Evolutionary conservation across 2,113 vertebrate genomes (phyloP).

Genomic region (Aix galericulata): DNA sequence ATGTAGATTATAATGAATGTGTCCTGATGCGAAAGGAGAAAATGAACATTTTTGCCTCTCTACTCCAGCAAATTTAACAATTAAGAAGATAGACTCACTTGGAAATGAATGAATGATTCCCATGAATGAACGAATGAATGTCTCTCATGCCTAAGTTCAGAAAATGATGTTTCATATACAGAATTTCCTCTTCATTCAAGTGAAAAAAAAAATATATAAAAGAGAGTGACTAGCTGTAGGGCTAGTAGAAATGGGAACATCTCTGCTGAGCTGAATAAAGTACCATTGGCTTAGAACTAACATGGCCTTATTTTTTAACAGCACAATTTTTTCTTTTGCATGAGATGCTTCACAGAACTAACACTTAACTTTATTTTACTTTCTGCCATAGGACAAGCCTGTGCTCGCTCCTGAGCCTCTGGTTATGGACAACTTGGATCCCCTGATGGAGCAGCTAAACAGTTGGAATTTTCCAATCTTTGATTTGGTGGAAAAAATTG

Average conservation of each 20-base stretch:
- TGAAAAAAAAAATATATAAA: neutral
- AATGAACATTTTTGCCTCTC: neutral
- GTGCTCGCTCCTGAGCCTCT: constrained; percentile 92
- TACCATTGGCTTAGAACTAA: neutral
- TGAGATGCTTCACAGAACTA: constrained; percentile 4
- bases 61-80: constrained; percentile 1
- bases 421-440: constrained; percentile 91
- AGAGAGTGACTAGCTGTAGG: constrained; percentile 39
- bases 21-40: neutral
- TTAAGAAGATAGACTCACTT: neutral
- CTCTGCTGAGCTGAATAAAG: neutral
- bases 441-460: constrained; percentile 91
- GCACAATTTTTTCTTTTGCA: neutral
- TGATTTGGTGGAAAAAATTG: constrained; percentile 92
- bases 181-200: constrained; percentile 16
- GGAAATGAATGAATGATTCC: constrained; percentile 48
- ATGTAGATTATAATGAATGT: neutral
- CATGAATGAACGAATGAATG: neutral
- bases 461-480: constrained; percentile 99
- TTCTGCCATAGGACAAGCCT: constrained; percentile 84
- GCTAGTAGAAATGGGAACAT: constrained; percentile 40
- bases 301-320: neutral
- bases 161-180: neutral
- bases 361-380: constrained; percentile 16
- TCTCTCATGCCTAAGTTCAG: neutral